Base-by-base conservation (phyloP, 2,113 vertebrate genomes). In the Thunnus maccoyii region DNA sequence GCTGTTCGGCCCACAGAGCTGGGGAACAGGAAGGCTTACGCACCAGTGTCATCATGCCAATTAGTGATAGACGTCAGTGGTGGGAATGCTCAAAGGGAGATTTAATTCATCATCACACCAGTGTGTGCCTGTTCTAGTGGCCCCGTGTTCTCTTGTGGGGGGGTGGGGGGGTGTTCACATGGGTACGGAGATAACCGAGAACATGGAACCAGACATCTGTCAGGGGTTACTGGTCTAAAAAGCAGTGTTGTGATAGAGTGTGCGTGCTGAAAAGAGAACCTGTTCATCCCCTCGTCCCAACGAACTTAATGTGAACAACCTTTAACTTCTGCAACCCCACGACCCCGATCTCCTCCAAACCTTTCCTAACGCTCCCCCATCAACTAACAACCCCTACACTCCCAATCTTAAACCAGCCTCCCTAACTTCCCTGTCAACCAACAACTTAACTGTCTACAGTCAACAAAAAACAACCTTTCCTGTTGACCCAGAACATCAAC, bases 51-150 rank as follows among this genome's bases (percentile, higher is more conserved):
- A 86, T 88, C 97, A 97, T 97, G 97, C 96, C 97, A 98, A 97
- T 96, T 97, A 96, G 96, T 94, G 96, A 96, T 95, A 83, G 82
- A 87, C 76, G 78, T 89, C 78, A 82, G 76, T 85, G 84, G 84
- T 81, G 76, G 89, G 83, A 85, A 90, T 77, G 71, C 79, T 88
- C 72, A 76, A 78, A 78, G 91, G 89, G 85, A 92, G 86, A 87
- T 89, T 89, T 74, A 80, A 68, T 84, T 83, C 86, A 88, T 93
- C 91, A 97, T 97, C 97, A 97, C 97, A 97, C 98, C 98, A 97
- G 97, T 97, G 97, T 98, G 98, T 97, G 97, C 98, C 98, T 99
- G 97, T 97, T 97, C 93, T 93, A 96, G 96, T 96, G 96, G 94
- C 95, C 96, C 88, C 83, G 86, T 76, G 79, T 96, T 96, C 95